Evolutionary conservation across 2,113 vertebrate species (phyloP).

Genomic region (Antennarius striatus): DNA sequence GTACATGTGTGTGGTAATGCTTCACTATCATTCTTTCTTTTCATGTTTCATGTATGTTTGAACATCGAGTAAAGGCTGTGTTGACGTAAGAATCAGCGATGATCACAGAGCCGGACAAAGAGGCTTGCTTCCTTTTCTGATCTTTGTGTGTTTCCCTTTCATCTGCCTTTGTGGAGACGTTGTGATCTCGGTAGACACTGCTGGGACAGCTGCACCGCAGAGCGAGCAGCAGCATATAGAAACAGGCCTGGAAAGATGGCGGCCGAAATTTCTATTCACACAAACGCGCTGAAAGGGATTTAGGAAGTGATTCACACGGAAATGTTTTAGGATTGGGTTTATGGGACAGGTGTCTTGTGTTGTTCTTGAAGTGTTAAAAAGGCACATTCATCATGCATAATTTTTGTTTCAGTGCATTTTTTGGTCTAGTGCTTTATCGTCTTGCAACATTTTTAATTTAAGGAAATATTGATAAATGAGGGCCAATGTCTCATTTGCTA

Average conservation of each 20-base stretch:
- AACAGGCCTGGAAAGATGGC: constrained; percentile 29
- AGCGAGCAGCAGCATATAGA: constrained; percentile 57
- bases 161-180: constrained; percentile 53
- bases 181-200: constrained; percentile 45
- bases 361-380: no score
- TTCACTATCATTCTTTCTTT: not conserved
- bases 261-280: constrained; percentile 37
- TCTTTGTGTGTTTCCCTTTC: constrained; percentile 58
- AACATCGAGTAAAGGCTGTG: not conserved
- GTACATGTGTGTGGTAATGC: no score
- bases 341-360: no score
- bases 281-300: constrained; percentile 11
- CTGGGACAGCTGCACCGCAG: constrained; percentile 45
- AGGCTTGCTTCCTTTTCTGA: constrained; percentile 57
- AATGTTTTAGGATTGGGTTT: constrained; percentile 1
- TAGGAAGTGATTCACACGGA: constrained; percentile 1
- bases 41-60: constrained; percentile 18
- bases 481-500: constrained; percentile 23
- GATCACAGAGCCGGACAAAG: constrained; percentile 56
- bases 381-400: no score
- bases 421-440: constrained; percentile 29
- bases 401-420: constrained; percentile 7
- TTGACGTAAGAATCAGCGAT: constrained; percentile 53
- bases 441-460: constrained; percentile 23
- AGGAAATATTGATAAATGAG: constrained; percentile 46